Evolutionary conservation across 2,888 invertebrate species (phyloP), one percentile per base, ranked within the genome.

Genomic region (Parapristionchus giblindavisi): DNA sequence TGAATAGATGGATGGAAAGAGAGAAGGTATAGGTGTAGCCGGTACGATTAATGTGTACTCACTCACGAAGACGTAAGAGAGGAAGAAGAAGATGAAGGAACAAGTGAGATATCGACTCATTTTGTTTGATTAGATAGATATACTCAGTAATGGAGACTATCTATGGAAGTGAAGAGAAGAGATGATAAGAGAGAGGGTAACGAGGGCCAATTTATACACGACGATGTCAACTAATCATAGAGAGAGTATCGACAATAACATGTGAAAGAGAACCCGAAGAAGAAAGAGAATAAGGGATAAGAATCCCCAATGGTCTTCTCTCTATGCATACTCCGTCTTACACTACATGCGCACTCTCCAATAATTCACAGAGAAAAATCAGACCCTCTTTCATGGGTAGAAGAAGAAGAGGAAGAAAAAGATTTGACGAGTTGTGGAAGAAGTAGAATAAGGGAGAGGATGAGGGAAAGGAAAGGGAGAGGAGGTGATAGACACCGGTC

Each of bases 11-110:
- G 11, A 48, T 21, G 48, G 48, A 14, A 48, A 21, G 48, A 48
- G 48, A 43, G 65, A 48, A 48, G 14, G 43, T 43, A 40, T 21
- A 43, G 40, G 61, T n/a, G 29, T 38, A 40, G 65, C 38, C 29
- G 36, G 38, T 21, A 61, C 61, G 61, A 61, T 61, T 61, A 61
- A 61, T 61, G 61, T 61, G 61, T 61, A 61, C 61, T 43, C 43
- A 43, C 43, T 61, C 61, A 61, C 36, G 29, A 61, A 61, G n/a
- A n/a, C n/a, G n/a, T n/a, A n/a, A n/a, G n/a, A n/a, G n/a, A n/a
- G 34, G 29, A 61, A 38, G 14, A 21, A 61, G 6, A 36, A 34
- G 29, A 34, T 29, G 21, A 8, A 21, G 38, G 38, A 29, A 38
- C 61, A 24, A 61, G 36, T 61, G n/a, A 21, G 36, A 36, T 61